Evolutionary conservation across 2,113 vertebrate genomes (phyloP).

Genomic region (Mystacornis crossleyi): DNA sequence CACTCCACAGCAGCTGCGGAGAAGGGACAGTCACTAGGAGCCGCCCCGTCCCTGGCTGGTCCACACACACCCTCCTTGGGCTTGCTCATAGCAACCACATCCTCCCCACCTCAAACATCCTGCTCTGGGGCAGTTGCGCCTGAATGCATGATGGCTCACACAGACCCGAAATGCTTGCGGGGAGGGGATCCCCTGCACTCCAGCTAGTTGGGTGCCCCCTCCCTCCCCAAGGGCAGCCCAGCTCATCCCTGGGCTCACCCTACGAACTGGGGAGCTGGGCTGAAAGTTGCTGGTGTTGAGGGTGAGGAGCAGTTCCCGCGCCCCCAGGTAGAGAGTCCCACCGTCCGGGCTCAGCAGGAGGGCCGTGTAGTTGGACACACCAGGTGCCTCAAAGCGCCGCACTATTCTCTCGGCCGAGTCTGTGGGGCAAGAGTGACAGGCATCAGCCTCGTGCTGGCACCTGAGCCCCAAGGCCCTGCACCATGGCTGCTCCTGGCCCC

Average conservation of each 20-base stretch:
- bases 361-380: constrained; percentile 84
- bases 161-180: accelerated
- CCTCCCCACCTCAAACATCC: neutral
- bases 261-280: constrained; percentile 57
- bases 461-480: accelerated
- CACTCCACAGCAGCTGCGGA: constrained; percentile 85
- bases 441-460: neutral
- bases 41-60: accelerated
- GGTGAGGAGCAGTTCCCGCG: constrained; percentile 84
- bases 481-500: neutral
- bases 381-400: constrained; percentile 76
- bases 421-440: neutral
- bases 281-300: constrained; percentile 77
- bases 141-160: accelerated
- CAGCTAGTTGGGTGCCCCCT: neutral
- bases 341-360: constrained; percentile 87
- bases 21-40: neutral
- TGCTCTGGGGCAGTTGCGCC: neutral
- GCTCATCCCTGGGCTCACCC: constrained; percentile 71
- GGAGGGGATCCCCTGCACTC: neutral
- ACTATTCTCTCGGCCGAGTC: constrained; percentile 75
- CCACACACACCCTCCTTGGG: neutral
- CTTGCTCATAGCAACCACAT: accelerated
- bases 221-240: neutral
- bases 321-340: constrained; percentile 84